Percentiles rank a stretch among this genome's conserved stretches.
Conservation (phyloP, 2,113 vertebrate genomes). For the Zeus faber region DNA sequence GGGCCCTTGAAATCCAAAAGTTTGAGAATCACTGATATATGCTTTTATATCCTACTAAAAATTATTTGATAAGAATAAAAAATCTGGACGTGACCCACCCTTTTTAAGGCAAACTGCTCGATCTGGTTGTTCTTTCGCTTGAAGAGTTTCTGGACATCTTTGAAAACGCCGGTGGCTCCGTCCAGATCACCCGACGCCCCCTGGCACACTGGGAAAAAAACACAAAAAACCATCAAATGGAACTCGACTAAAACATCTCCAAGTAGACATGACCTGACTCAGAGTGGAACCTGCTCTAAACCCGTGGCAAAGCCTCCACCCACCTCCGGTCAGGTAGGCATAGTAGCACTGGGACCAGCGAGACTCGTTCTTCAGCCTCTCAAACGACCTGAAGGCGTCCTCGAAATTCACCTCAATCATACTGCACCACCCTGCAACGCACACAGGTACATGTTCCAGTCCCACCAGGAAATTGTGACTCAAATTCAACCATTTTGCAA, state of each 20-base stretch:
- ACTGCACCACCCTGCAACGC: conserved; percentile 92
- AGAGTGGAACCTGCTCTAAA: neutral
- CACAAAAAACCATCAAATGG: neutral
- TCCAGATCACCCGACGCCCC: conserved; percentile 89
- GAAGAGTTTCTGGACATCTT: conserved; percentile 96
- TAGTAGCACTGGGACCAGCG: conserved; percentile 99
- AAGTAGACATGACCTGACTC: neutral
- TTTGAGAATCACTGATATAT: too few relatives aligned
- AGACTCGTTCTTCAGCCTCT: conserved; percentile 94
- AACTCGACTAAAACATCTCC: neutral
- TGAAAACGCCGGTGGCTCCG: conserved; percentile 87
- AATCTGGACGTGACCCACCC: conserved; percentile 75
- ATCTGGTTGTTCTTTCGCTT: conserved; percentile 99
- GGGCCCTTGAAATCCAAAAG: too few relatives aligned
- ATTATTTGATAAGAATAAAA: conserved; percentile 5
- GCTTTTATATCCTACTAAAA: too few relatives aligned
- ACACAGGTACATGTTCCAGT: conserved; percentile 10
- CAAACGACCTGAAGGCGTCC: conserved; percentile 88
- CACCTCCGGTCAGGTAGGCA: conserved; percentile 94
- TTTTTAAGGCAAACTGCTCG: conserved; percentile 96
- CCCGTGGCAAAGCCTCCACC: conserved; percentile 32
- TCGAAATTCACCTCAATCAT: conserved; percentile 99
- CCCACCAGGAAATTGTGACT: too few relatives aligned
- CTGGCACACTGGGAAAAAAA: conserved; percentile 82
- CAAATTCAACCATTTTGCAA: too few relatives aligned